A percentile compares a stretch with the other conserved stretches of the same genome.
Evolutionary conservation across 2,797 vertebrate species (phyloP).

Genomic region (Tokudaia muenninki): DNA sequence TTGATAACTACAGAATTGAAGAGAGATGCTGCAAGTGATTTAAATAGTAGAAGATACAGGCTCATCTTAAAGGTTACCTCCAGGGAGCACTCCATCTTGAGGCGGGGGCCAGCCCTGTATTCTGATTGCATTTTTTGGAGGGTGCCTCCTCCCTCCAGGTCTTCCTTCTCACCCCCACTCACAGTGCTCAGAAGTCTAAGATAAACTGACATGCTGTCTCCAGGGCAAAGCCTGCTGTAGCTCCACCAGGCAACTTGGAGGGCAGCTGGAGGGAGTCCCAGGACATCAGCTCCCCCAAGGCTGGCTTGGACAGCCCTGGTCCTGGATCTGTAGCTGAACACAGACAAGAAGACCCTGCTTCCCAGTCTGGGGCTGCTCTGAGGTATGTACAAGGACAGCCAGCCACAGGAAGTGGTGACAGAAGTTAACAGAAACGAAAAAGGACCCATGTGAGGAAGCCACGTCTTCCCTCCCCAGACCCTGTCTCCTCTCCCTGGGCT

Average conservation of each 20-base stretch:
- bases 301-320: not conserved
- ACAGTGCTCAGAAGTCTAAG: slow-evolving; percentile 21
- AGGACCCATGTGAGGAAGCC: slow-evolving; percentile 58
- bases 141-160: not conserved
- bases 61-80: slow-evolving; percentile 1
- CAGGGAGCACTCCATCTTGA: not conserved
- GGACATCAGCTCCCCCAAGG: slow-evolving; percentile 36
- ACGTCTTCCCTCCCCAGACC: slow-evolving; percentile 51
- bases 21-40: not conserved
- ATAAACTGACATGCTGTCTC: slow-evolving; percentile 61
- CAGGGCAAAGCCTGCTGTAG: slow-evolving; percentile 38
- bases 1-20: not conserved
- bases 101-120: not conserved
- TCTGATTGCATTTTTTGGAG: not conserved
- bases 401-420: not conserved
- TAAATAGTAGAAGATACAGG: slow-evolving; percentile 20
- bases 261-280: slow-evolving; percentile 1
- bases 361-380: not conserved
- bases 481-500: slow-evolving; percentile 64
- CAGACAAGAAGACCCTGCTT: not conserved
- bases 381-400: not conserved
- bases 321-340: not conserved
- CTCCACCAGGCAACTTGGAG: slow-evolving; percentile 66
- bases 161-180: not conserved
- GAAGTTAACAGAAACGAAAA: slow-evolving; percentile 60